Base-by-base conservation (phyloP, 2,888 invertebrate genomes). In the Periphyllus acericola region DNA sequence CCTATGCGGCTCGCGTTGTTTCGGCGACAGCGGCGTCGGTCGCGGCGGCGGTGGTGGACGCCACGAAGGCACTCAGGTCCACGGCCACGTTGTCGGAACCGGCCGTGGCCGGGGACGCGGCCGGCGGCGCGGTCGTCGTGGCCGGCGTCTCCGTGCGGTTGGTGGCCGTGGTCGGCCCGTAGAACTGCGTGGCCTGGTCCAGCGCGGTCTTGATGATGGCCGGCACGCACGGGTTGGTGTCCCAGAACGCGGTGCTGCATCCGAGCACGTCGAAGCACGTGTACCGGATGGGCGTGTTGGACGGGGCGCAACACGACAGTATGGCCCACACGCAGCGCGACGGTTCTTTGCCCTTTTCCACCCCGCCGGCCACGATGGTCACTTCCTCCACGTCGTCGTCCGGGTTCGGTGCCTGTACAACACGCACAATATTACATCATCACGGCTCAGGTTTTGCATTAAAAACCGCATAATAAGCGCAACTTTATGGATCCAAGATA, bases 171-270 rank as follows among this genome's bases (percentile, higher is more conserved):
- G 19, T 9, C 21, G 89, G 78, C 8, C 66, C 81, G 91, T 91
- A 90, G 89, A 89, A 90, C 89, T 91, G 91, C 90, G 91, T 91
- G 87, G 91, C 91, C 90, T 91, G 91, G 90, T 91, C 91, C 90
- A 91, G 90, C 72, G 95, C 95, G 0, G 94, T 93, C 68, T 92
- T 90, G 0, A 94, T 92, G 86, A 94, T 93, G 14, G 93, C 92
- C 25, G 93, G 93, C 11, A 94, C 93, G 91, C 96, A 96, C 0
- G 96, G 96, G 91, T 94, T 95, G 0, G 91, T 90, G 89, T 94
- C 95, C 93, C 96, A 96, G 92, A 95, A 95, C 83, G 94, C 93
- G 0, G 95, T 95, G 0, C 94, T 93, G 91, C 96, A 96, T 14
- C 94, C 94, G 85, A 95, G 92, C 17, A 93, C 92, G 91, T 96